Evolutionary conservation across 1,140 invertebrate genomes (phyloP), one percentile per base, ranked within the genome.

Genomic region (Drosophila burlai): DNA sequence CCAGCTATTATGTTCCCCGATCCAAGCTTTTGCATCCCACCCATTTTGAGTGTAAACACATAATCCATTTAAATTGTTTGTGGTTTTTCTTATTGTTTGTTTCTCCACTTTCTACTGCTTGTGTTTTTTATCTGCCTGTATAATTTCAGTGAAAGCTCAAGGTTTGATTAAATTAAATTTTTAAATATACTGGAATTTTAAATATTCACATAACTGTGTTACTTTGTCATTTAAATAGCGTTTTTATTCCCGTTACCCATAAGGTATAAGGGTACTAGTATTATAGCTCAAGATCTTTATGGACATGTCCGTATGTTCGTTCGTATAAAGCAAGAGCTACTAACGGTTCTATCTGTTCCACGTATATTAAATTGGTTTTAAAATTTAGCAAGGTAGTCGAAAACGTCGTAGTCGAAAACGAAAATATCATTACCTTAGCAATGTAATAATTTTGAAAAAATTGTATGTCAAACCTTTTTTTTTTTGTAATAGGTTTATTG

Each of bases 41-140:
- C 74, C 82, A 49, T 61, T 81, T 86, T 76, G 54, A 86, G 83
- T 82, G 80, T 86, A 86, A 86, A 86, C 83, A 86, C 83, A 86
- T 86, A 86, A 86, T 86, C 83, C 83, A 86, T 86, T 86, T 86
- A 86, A 86, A 86, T 86, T 86, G 83, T 86, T 86, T 86, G 83
- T 80, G 83, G 72, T 82, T 80, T 82, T 86, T 81, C 79, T 86
- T 82, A 82, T 86, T 86, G 76, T 85, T 85, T 85, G 83, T 82
- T 86, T 81, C 64, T 61, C 58, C 73, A 73, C 66, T 80, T 73
- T 65, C 65, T 67, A 64, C 68, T 80, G 52, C 66, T 75, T 66
- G 66, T 61, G 66, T 85, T 85, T 76, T 80, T 57, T 65, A 38
- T 69, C 62, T 49, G 67, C 58, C 59, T 52, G 47, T 71, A 38